phyloP scores from a whole-genome alignment of 1,140 invertebrate species.

The Bicyclus anynana region DNA sequence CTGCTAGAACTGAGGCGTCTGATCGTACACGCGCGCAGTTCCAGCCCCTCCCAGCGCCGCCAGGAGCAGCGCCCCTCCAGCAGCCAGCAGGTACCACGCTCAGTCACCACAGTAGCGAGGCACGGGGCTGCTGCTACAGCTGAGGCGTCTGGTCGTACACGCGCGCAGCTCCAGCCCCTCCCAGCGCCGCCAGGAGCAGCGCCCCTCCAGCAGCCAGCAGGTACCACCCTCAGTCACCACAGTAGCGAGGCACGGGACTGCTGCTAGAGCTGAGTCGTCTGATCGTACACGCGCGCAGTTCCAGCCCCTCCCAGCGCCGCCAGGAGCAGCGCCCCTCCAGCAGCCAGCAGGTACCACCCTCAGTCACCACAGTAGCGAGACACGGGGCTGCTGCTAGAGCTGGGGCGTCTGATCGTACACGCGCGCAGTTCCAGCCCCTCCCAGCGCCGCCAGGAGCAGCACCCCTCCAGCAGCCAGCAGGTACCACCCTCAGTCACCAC shows the following conservation, averaged over 20 bases:
- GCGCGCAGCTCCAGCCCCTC: constrained; percentile 48
- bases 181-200: constrained; percentile 25
- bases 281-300: constrained; percentile 57
- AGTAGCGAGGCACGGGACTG: constrained; percentile 62
- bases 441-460: constrained; percentile 21
- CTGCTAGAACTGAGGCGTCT: constrained; percentile 66
- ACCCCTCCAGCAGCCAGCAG: constrained; percentile 46
- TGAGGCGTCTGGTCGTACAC: constrained; percentile 67
- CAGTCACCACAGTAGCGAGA: constrained; percentile 53
- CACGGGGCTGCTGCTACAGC: constrained; percentile 59
- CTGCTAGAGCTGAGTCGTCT: constrained; percentile 67
- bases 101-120: constrained; percentile 57
- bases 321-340: constrained; percentile 37
- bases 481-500: no score
- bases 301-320: constrained; percentile 36
- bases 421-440: constrained; percentile 47
- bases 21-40: constrained; percentile 57
- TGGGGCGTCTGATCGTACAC: constrained; percentile 67
- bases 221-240: constrained; percentile 38
- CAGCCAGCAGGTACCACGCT: constrained; percentile 47
- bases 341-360: constrained; percentile 47
- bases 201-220: constrained; percentile 51
- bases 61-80: constrained; percentile 37
- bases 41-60: constrained; percentile 36
- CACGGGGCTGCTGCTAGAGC: constrained; percentile 56